Percentiles rank a stretch among this genome's conserved stretches.
Conservation (phyloP, 2,113 vertebrate genomes). For the Phainopepla nitens region DNA sequence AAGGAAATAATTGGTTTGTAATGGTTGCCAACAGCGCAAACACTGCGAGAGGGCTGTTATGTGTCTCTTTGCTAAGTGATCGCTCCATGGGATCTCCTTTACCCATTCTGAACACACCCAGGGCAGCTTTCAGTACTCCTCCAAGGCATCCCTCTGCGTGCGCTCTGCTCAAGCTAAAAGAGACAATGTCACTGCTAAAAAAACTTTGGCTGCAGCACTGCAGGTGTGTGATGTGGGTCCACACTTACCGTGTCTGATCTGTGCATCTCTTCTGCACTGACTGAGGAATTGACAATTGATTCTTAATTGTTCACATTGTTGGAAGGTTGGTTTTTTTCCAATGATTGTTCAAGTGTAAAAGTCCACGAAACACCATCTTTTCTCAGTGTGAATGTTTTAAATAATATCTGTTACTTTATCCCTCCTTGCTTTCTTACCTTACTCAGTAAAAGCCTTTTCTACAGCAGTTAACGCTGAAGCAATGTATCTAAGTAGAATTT, state of each 20-base stretch:
- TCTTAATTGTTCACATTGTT: not conserved
- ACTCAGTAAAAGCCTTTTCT: not conserved
- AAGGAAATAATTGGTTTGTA: not conserved
- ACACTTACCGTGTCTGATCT: fast-evolving
- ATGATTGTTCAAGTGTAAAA: not conserved
- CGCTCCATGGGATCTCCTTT: not conserved
- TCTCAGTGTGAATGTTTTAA: not conserved
- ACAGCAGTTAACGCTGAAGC: not conserved
- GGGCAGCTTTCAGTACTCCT: not conserved
- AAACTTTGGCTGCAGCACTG: not conserved
- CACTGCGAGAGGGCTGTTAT: not conserved
- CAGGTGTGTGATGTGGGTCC: not conserved
- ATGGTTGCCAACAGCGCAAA: not conserved
- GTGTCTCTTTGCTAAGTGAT: not conserved
- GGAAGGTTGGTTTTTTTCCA: not conserved
- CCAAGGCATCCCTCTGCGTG: fast-evolving
- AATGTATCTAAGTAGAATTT: not conserved
- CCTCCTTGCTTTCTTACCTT: not conserved
- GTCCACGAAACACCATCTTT: not conserved
- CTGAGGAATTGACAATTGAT: not conserved
- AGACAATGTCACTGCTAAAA: not conserved
- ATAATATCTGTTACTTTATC: not conserved
- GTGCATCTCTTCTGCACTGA: not conserved
- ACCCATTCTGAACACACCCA: fast-evolving
- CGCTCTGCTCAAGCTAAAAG: not conserved